These are phyloP conservation scores for Mormyrops boulengeri DNA, from an alignment of 2,797 vertebrate genomes.

Conservation along the genomic window DNA sequence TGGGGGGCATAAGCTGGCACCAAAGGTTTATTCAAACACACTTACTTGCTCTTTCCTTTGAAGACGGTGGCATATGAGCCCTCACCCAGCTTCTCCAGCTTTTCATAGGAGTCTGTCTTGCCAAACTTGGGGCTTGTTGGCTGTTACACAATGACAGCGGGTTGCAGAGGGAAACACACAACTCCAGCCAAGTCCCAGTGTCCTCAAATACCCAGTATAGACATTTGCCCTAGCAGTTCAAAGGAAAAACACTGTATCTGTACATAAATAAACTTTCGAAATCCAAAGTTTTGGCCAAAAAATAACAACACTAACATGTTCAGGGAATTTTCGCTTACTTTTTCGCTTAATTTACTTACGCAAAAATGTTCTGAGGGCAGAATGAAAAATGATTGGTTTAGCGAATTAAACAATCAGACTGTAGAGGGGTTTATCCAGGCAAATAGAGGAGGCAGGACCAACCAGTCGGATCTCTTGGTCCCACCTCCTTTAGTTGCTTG, in stretches of 20 bases:
- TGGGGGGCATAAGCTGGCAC: background rate
- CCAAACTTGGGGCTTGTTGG: slow-evolving; percentile 98
- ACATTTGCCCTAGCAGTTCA: background rate
- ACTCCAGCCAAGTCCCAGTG: background rate
- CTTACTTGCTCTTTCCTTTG: slow-evolving; percentile 99
- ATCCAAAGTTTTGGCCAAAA: background rate
- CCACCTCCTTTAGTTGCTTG: background rate
- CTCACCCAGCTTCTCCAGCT: slow-evolving; percentile 93
- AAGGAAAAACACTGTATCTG: background rate
- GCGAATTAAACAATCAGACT: background rate
- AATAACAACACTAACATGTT: background rate
- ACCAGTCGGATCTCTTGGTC: background rate
- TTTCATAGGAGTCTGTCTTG: slow-evolving; percentile 95
- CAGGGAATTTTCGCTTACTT: background rate
- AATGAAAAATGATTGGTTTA: background rate
- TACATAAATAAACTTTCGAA: background rate
- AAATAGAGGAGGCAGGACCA: background rate
- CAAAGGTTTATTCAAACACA: slow-evolving; percentile 24
- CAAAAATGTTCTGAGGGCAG: background rate
- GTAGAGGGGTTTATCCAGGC: background rate
- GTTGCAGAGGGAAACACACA: background rate
- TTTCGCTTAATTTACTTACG: background rate
- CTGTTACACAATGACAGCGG: slow-evolving; percentile 47
- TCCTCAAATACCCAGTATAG: background rate
- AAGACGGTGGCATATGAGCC: slow-evolving; percentile 96